These are phyloP conservation scores for Podarcis siculus DNA, from an alignment of 2,797 vertebrate genomes.

Conservation along the genomic window DNA sequence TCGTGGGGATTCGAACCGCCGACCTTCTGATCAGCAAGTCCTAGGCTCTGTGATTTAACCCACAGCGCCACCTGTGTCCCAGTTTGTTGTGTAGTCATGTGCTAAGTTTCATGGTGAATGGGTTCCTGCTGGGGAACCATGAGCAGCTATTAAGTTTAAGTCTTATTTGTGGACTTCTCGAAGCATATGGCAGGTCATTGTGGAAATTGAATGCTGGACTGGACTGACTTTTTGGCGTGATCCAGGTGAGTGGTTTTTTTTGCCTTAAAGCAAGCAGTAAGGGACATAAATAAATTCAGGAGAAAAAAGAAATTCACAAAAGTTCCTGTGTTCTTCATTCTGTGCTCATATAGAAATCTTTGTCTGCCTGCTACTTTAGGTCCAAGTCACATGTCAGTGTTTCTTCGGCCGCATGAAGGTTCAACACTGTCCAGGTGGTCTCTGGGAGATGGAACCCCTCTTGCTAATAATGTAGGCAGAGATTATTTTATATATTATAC, in stretches of 20 bases:
- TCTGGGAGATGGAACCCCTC: constrained; percentile 86
- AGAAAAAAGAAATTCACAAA: neutral
- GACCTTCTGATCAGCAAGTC: no score
- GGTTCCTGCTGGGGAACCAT: no score
- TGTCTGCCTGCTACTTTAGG: constrained; percentile 74
- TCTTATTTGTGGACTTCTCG: neutral
- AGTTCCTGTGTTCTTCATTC: neutral
- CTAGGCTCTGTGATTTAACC: no score
- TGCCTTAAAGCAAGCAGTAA: neutral
- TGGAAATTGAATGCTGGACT: neutral
- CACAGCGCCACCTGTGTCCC: no score
- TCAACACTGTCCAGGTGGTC: constrained; percentile 88
- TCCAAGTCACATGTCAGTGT: constrained; percentile 95
- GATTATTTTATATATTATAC: constrained; percentile 97
- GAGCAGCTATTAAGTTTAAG: neutral
- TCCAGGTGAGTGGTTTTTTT: neutral
- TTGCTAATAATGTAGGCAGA: constrained; percentile 81
- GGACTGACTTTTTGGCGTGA: neutral
- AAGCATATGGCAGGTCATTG: neutral
- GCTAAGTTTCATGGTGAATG: neutral
- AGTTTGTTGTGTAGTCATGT: neutral
- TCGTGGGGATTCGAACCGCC: no score
- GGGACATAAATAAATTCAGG: neutral
- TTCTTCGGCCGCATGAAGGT: constrained; percentile 83
- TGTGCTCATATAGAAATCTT: rapidly evolving